A percentile compares a stretch with the other conserved stretches of the same genome.
Conservation (phyloP, 2,797 vertebrate species). For the Phoebastria nigripes region DNA sequence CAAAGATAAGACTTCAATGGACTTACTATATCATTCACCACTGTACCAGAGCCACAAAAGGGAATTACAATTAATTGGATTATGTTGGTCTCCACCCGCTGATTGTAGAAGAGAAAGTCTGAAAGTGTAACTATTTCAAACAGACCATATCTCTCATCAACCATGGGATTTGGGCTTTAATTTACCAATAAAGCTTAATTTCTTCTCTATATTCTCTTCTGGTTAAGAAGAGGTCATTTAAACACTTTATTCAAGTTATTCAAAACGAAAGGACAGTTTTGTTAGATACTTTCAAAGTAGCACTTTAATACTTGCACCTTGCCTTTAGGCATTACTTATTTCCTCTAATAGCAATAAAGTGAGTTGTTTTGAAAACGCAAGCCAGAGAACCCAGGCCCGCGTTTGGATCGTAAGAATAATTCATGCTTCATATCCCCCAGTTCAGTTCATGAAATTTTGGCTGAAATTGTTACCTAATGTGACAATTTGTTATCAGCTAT, state of each 20-base stretch:
- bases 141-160: slow-evolving; percentile 73
- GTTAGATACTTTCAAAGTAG: slow-evolving; percentile 25
- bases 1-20: slow-evolving; percentile 78
- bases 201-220: slow-evolving; percentile 67
- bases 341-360: neutral
- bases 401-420: neutral
- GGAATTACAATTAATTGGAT: slow-evolving; percentile 82
- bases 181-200: slow-evolving; percentile 79
- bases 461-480: neutral
- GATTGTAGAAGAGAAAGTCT: slow-evolving; percentile 74
- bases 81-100: slow-evolving; percentile 75
- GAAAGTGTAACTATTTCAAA: slow-evolving; percentile 76
- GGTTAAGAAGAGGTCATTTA: slow-evolving; percentile 68
- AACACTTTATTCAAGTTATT: slow-evolving; percentile 71
- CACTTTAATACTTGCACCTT: neutral
- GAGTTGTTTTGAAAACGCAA: neutral
- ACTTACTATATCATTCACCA: slow-evolving; percentile 72
- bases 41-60: slow-evolving; percentile 73
- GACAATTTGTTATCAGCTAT: neutral
- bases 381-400: neutral
- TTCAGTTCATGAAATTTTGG: neutral
- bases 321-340: neutral
- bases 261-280: slow-evolving; percentile 61
- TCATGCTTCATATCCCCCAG: neutral
- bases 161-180: slow-evolving; percentile 75